Percentiles rank a stretch among this genome's conserved stretches.
phyloP scores from a whole-genome alignment of 2,888 invertebrate species.

The Venusia cambrica region DNA sequence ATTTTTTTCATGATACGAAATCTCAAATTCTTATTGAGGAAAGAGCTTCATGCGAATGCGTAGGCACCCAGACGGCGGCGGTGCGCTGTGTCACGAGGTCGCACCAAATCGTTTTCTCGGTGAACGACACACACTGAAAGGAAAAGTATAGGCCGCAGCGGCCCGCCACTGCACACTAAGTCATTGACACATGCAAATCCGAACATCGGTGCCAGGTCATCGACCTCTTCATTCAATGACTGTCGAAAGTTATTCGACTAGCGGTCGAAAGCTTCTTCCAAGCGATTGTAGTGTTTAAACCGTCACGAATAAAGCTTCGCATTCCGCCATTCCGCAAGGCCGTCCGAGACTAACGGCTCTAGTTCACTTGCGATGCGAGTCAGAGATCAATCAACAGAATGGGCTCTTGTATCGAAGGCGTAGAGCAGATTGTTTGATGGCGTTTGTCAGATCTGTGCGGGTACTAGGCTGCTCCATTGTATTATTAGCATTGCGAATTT shows the following conservation, averaged over 20 bases:
- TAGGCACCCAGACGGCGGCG: slow-evolving; percentile 33
- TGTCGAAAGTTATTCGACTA: slow-evolving; percentile 75
- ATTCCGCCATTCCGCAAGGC: slow-evolving; percentile 42
- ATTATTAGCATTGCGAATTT: slow-evolving; percentile 75
- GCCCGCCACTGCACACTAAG: slow-evolving; percentile 61
- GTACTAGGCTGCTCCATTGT: slow-evolving; percentile 67
- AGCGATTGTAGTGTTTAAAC: slow-evolving; percentile 55
- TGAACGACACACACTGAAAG: slow-evolving; percentile 63
- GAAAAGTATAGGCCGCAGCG: slow-evolving; percentile 69
- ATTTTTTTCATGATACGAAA: slow-evolving; percentile 18
- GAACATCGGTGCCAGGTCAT: slow-evolving; percentile 68
- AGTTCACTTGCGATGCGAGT: slow-evolving; percentile 50
- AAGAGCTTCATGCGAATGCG: slow-evolving; percentile 23
- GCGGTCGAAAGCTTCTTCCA: slow-evolving; percentile 49
- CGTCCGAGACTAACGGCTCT: slow-evolving; percentile 52
- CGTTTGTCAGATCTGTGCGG: slow-evolving; percentile 46
- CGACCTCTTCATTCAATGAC: slow-evolving; percentile 75
- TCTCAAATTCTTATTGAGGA: slow-evolving; percentile 24
- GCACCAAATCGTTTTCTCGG: slow-evolving; percentile 65
- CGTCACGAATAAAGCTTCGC: slow-evolving; percentile 49
- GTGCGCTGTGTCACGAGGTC: slow-evolving; percentile 65
- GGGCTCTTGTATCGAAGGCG: slow-evolving; percentile 36
- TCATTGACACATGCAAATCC: slow-evolving; percentile 80
- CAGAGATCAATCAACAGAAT: slow-evolving; percentile 38
- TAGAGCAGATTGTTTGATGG: slow-evolving; percentile 47